These are phyloP conservation scores for Holocentrus rufus DNA, from an alignment of 2,797 vertebrate species.

Conservation along the genomic window DNA sequence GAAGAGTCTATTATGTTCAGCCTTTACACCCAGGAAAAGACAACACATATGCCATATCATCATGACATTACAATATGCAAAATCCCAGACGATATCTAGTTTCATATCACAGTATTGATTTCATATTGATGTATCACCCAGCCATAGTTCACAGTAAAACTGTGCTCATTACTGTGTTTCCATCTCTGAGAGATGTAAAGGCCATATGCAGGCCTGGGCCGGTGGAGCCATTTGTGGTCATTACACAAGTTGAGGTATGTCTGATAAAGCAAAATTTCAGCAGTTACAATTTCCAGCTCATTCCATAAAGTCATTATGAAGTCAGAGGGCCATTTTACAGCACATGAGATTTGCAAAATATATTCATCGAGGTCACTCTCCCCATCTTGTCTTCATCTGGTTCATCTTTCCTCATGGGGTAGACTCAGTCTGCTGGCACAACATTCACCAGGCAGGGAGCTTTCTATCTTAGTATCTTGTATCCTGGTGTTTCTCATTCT, in stretches of 20 bases:
- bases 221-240: slow-evolving; percentile 44
- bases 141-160: slow-evolving; percentile 36
- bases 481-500: slow-evolving; percentile 7
- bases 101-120: too few relatives aligned
- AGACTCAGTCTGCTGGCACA: slow-evolving; percentile 16
- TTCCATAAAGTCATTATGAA: slow-evolving; percentile 23
- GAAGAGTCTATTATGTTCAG: too few relatives aligned
- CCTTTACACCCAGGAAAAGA: too few relatives aligned
- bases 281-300: slow-evolving; percentile 1
- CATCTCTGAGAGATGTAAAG: slow-evolving; percentile 27
- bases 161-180: slow-evolving; percentile 46
- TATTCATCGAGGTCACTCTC: slow-evolving; percentile 35
- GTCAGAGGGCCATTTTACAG: slow-evolving; percentile 13
- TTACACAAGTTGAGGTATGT: slow-evolving; percentile 38
- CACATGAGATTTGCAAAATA: slow-evolving; percentile 33
- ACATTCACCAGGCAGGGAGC: neutral
- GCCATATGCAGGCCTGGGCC: slow-evolving; percentile 6
- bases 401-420: slow-evolving; percentile 16
- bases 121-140: too few relatives aligned
- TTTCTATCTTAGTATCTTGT: slow-evolving; percentile 1
- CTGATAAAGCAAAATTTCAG: neutral
- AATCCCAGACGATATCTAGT: too few relatives aligned
- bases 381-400: slow-evolving; percentile 19
- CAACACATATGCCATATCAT: too few relatives aligned
- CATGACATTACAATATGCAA: too few relatives aligned